A percentile compares a stretch with the other conserved stretches of the same genome.
phyloP scores from a whole-genome alignment of 2,113 vertebrate genomes.

The Gulo gulo region DNA sequence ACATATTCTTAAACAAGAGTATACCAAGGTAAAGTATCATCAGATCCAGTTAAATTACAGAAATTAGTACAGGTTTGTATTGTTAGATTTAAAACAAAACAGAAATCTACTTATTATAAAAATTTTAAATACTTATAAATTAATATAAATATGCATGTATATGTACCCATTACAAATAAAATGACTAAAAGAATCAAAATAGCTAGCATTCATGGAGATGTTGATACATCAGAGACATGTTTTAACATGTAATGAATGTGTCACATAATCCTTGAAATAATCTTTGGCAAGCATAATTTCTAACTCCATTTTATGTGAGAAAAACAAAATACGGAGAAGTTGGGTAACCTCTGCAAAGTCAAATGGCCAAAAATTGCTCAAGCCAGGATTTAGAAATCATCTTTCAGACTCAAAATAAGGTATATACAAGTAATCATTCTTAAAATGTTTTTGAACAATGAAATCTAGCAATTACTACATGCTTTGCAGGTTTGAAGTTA shows the following conservation, averaged over 20 bases:
- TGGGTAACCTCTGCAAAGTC: background rate
- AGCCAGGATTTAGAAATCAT: background rate
- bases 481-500: background rate
- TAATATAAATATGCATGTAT: background rate
- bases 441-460: background rate
- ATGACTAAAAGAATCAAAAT: background rate
- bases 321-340: background rate
- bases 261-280: background rate
- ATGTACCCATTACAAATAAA: background rate
- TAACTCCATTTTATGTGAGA: background rate
- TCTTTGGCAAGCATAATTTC: background rate
- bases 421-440: background rate
- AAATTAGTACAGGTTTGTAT: background rate
- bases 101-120: background rate
- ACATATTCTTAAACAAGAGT: background rate
- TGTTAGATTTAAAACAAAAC: background rate
- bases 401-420: background rate
- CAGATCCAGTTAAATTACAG: background rate
- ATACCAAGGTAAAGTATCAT: background rate
- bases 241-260: background rate
- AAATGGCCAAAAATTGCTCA: background rate
- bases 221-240: background rate
- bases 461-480: background rate
- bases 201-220: background rate
- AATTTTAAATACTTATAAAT: background rate